These are phyloP conservation scores for Brachionus manjavacas DNA, from an alignment of 1,140 invertebrate species.

Conservation along the genomic window DNA sequence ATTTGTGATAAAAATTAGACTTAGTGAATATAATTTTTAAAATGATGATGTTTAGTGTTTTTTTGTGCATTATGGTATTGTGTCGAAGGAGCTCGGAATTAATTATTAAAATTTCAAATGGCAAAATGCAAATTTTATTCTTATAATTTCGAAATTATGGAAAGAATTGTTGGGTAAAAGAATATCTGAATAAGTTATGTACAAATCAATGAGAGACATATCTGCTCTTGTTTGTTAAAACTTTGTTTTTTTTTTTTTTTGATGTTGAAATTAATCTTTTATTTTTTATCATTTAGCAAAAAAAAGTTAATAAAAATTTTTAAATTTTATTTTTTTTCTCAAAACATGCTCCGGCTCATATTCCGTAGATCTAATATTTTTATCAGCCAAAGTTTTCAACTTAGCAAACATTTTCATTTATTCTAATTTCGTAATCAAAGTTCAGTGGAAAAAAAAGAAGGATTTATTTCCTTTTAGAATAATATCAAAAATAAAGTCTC, in stretches of 20 bases:
- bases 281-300: neutral
- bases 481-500: neutral
- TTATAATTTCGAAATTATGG: conserved; percentile 7
- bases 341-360: neutral
- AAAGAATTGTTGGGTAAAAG: neutral
- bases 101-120: conserved; percentile 21
- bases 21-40: neutral
- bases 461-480: neutral
- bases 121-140: conserved; percentile 2
- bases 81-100: conserved; percentile 1
- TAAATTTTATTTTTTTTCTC: neutral
- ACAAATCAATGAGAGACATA: neutral
- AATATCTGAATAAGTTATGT: neutral
- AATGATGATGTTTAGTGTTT: conserved; percentile 22
- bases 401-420: neutral
- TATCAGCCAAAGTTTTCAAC: neutral
- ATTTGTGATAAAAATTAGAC: neutral
- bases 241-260: neutral
- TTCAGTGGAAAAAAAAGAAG: neutral
- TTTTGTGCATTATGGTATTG: neutral
- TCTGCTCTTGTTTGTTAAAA: neutral
- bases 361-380: neutral
- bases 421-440: neutral
- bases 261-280: neutral
- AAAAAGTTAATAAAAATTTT: neutral